These are phyloP conservation scores for Lanistes nyassanus DNA, from an alignment of 1,140 invertebrate genomes.

Conservation along the genomic window DNA sequence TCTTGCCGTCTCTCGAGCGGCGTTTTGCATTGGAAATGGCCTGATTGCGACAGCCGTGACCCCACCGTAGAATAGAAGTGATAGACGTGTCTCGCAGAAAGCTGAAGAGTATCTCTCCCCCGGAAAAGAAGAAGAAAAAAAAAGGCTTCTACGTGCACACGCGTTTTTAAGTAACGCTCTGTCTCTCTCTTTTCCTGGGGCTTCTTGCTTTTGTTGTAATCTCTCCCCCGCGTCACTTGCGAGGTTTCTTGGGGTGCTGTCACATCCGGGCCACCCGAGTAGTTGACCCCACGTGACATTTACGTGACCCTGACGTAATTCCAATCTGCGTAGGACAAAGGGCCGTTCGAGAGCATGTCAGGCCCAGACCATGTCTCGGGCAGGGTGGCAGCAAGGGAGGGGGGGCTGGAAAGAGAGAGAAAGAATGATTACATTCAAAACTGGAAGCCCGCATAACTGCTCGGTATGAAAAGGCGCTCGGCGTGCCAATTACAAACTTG, in stretches of 20 bases:
- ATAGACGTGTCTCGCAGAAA: too few species aligned
- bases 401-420: not conserved
- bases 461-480: not conserved
- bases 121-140: too few species aligned
- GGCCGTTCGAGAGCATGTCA: conserved; percentile 23
- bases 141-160: too few species aligned
- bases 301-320: conserved; percentile 28
- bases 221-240: conserved; percentile 6
- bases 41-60: too few species aligned
- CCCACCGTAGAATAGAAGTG: too few species aligned
- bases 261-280: conserved; percentile 16
- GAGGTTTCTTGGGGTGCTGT: conserved; percentile 5
- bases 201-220: not conserved
- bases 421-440: conserved; percentile 29
- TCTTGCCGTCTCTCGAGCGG: too few species aligned
- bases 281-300: conserved; percentile 24
- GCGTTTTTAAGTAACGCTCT: not conserved
- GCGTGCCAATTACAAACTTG: conserved; percentile 24
- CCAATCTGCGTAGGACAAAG: conserved; percentile 30
- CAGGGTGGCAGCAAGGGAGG: not conserved
- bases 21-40: too few species aligned
- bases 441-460: conserved; percentile 25
- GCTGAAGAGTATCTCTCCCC: too few species aligned
- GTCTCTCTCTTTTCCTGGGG: not conserved
- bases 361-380: not conserved